Evolutionary conservation across 1,140 invertebrate genomes (phyloP).

Genomic region (Acromyrmex heyeri): DNA sequence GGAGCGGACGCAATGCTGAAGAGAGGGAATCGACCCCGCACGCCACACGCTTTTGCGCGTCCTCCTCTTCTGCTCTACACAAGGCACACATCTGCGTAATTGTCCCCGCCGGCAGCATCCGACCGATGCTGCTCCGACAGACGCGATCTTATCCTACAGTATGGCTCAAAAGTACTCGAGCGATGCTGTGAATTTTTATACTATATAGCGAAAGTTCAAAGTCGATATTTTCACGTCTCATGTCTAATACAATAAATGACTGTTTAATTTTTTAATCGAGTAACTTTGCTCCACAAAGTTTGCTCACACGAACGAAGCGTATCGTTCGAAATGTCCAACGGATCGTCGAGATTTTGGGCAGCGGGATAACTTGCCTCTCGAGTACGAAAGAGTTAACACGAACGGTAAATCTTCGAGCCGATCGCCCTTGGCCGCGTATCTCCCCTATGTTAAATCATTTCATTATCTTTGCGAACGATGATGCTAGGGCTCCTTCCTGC

Average conservation of each 20-base stretch:
- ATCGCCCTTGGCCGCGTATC: constrained; percentile 53
- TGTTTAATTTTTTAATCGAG: neutral
- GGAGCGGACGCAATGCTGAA: constrained; percentile 26
- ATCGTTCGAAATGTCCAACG: neutral
- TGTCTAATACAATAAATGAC: neutral
- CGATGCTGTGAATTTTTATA: neutral
- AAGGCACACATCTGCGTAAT: constrained; percentile 86
- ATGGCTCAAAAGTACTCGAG: constrained; percentile 61
- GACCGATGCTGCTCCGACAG: constrained; percentile 65
- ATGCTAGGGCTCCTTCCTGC: constrained; percentile 57
- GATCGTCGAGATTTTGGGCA: neutral
- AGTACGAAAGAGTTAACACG: constrained; percentile 30
- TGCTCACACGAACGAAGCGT: neutral
- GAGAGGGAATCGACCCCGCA: constrained; percentile 70
- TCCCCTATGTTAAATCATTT: constrained; percentile 52
- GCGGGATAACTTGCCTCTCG: neutral
- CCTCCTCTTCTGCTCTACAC: constrained; percentile 64
- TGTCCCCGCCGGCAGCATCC: constrained; percentile 86
- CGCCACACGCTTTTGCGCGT: constrained; percentile 79
- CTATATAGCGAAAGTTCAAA: neutral
- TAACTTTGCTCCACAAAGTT: neutral
- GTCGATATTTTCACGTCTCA: neutral
- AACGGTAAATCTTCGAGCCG: constrained; percentile 41
- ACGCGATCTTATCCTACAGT: constrained; percentile 74
- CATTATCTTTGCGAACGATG: constrained; percentile 58